Evolutionary conservation across 2,113 vertebrate genomes (phyloP), one percentile per base, ranked within the genome.

Genomic region (Leucopsar rothschildi): DNA sequence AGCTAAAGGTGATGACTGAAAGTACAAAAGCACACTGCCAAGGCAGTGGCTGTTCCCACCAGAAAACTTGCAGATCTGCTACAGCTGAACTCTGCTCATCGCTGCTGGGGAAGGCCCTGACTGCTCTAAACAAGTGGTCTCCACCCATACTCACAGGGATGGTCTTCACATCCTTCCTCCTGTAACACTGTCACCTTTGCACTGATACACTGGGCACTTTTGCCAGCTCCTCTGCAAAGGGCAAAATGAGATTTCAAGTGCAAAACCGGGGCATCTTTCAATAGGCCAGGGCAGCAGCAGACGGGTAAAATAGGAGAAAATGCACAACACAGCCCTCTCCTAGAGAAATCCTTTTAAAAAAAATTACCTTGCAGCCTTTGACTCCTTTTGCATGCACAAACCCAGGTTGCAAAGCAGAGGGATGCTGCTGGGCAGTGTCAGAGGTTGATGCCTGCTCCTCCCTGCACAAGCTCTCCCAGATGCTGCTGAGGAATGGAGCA

Each of bases 11-110:
- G 3, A 39, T 42, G 50, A 80, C 17, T 12, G 11, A 63, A 91
- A 91, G 45, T 14, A 12, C 28, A 78, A 81, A 86, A 92, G 83
- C 22, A 25, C 39, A 50, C 33, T 45, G 49, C 10, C 35, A 61
- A 77, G 40, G 56, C 50, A 68, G 27, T 37, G 79, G 76, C 65
- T 81, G 16, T 64, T 92, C 57, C 82, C 82, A 92, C 42, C 78
- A 93, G 89, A 87, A 94, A 88, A 87, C 84, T 88, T 95, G 79
- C 86, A 96, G 92, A 69, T 52, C 88, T 96, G 86, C 84, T 92
- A 49, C 71, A 71, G 9, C 35, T 0, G 5, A 49, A 56, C 75
- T 96, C 49, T 91, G 75, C 80, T 80, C 86, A 94, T 39, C 82
- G 75, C 79, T 82, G 87, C 37, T 88, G 91, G 88, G 17, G 78